phyloP scores from a whole-genome alignment of 2,888 invertebrate genomes.

The Nudaria mundana region DNA sequence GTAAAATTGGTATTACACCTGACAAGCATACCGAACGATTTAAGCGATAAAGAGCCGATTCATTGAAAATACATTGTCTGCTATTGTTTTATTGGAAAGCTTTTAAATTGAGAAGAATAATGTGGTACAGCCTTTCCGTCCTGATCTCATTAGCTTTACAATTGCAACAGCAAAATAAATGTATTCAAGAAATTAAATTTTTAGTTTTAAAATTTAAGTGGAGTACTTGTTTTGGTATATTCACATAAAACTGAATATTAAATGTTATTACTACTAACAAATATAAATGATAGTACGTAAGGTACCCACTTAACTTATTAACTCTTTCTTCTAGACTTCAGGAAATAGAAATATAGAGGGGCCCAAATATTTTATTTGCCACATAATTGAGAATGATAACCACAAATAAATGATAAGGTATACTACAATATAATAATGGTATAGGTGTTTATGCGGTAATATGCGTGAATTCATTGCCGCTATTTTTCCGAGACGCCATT shows the following conservation, averaged over 20 bases:
- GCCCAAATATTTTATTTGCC: no score
- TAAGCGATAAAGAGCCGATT: slow-evolving; percentile 21
- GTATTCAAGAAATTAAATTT: no score
- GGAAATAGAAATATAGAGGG: no score
- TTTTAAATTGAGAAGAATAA: slow-evolving; percentile 27
- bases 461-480: slow-evolving; percentile 32
- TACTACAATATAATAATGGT: slow-evolving; percentile 33
- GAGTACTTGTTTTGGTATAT: no score
- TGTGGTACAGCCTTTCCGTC: slow-evolving; percentile 18
- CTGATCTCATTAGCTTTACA: slow-evolving; percentile 6
- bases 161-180: neutral
- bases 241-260: no score
- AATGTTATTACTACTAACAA: no score
- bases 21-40: slow-evolving; percentile 50
- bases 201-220: no score
- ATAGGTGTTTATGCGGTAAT: no score
- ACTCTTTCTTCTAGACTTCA: no score
- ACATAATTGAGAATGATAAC: slow-evolving; percentile 9
- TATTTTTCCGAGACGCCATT: slow-evolving; percentile 40
- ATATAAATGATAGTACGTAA: no score
- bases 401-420: slow-evolving; percentile 41
- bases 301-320: no score
- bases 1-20: slow-evolving; percentile 63
- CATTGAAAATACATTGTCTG: slow-evolving; percentile 17
- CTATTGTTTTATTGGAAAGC: slow-evolving; percentile 30